Conservation (phyloP, 2,888 invertebrate species). For the Drosophila affinis region DNA sequence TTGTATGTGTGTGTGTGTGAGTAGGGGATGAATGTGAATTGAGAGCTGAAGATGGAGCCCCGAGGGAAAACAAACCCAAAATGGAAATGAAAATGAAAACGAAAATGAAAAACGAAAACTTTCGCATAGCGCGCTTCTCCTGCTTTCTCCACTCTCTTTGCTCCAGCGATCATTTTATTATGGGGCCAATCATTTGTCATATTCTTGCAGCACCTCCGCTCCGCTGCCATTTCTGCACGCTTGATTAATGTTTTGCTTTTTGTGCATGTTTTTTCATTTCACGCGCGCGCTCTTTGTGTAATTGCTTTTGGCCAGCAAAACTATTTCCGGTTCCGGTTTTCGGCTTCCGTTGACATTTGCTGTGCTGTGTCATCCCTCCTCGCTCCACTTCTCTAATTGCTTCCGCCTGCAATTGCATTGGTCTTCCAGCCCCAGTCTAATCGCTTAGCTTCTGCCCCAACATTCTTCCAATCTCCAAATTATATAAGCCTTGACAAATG, state of each 20-base stretch:
- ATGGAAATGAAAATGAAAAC: constrained; percentile 14
- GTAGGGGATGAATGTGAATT: constrained; percentile 25
- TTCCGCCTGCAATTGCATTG: constrained; percentile 18
- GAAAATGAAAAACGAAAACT: constrained; percentile 7
- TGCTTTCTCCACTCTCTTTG: not conserved
- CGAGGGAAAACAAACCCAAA: not conserved
- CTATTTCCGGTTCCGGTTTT: constrained; percentile 22
- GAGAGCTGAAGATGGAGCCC: constrained; percentile 6
- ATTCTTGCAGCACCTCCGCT: constrained; percentile 11
- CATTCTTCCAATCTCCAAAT: constrained; percentile 30
- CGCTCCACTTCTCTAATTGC: constrained; percentile 31
- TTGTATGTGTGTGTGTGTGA: not conserved
- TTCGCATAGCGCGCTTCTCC: constrained; percentile 1
- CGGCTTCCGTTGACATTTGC: constrained; percentile 21
- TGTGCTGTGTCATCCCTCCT: not conserved
- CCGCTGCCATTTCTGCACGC: not conserved
- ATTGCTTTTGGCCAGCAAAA: constrained; percentile 28
- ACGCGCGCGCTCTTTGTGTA: constrained; percentile 11
- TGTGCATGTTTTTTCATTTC: not conserved
- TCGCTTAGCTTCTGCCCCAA: constrained; percentile 35
- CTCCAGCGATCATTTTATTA: constrained; percentile 7
- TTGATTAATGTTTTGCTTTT: constrained; percentile 27
- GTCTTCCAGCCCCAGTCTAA: constrained; percentile 7
- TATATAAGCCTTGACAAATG: constrained; percentile 38
- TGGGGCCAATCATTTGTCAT: constrained; percentile 28